Conservation (phyloP, 2,888 invertebrate species). For the Chesias legatella region DNA sequence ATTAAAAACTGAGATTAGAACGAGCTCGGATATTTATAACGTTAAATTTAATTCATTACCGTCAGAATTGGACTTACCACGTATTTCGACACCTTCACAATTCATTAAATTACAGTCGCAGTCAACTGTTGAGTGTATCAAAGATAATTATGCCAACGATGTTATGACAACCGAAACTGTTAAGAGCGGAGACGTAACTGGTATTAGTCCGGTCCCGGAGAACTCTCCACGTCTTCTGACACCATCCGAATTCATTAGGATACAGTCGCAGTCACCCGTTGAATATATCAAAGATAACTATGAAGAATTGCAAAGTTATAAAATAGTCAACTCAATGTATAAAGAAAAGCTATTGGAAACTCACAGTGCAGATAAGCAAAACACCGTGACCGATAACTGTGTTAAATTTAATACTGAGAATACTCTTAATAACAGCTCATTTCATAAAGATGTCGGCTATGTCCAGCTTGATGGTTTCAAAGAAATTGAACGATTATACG, state of each 20-base stretch:
- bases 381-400: slow-evolving; percentile 8
- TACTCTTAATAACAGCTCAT: slow-evolving; percentile 1
- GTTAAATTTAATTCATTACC: too few relatives aligned
- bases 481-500: slow-evolving; percentile 14
- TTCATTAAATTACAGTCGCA: slow-evolving; percentile 16
- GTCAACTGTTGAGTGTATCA: too few relatives aligned
- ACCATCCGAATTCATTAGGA: slow-evolving; percentile 14
- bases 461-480: slow-evolving; percentile 5
- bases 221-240: slow-evolving; percentile 14
- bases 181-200: too few relatives aligned
- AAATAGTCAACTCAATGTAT: slow-evolving; percentile 66
- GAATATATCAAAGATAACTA: slow-evolving; percentile 59
- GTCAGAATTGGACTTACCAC: too few relatives aligned
- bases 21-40: too few relatives aligned
- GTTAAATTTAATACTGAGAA: slow-evolving; percentile 29
- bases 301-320: slow-evolving; percentile 71
- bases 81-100: slow-evolving; percentile 9
- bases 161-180: too few relatives aligned
- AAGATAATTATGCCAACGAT: too few relatives aligned
- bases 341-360: slow-evolving; percentile 52
- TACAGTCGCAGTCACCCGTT: slow-evolving; percentile 37
- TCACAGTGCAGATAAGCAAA: slow-evolving; percentile 19
- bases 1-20: too few relatives aligned
- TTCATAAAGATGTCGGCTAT: slow-evolving; percentile 7
- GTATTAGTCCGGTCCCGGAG: too few relatives aligned